Base-by-base conservation (phyloP, 2,888 invertebrate genomes). In the Pocota personata region DNA sequence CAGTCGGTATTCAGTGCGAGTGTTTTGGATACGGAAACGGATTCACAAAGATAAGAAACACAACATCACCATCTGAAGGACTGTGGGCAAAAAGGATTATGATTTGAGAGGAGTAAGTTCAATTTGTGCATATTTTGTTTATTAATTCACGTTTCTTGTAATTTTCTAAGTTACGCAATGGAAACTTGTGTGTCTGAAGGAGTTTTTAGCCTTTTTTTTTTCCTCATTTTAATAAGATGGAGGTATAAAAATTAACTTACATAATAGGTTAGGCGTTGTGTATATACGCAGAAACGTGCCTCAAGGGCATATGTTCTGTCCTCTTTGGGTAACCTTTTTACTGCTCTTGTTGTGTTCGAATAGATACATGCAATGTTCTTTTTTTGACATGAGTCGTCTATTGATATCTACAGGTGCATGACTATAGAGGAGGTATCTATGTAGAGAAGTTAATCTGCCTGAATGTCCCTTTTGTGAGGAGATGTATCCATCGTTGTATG, bases 101-200 rank as follows among this genome's bases (percentile, higher is more conserved):
- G 86, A 86, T 86, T 86, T 86, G 72, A 86, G 80, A 60, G 46
- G 48, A 80, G 86, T 86, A 62, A 86, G 86, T 80, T 84, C 58
- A 21, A 60, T 55, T 57, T 40, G 30, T 43, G 24, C 30, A 21
- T 16, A 67, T 16, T 50, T 84, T 50, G n/a, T 16, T 62, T 14
- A 19, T 43, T 16, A 37, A 19, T 12, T 24, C 55, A 2, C 24
- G 14, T 48, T 40, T 30, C n/a, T 14, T 77, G 64, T 35, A 16
- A 10, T 55, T 73, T 48, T 21, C 16, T 52, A 16, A 37, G 52
- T 86, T 86, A 86, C 82, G 80, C 82, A 86, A 86, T 50, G 75
- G 16, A 52, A 55, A 60, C 32, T 43, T 30, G 14, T 58, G 43
- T 66, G 58, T 43, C 43, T 46, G 30, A 66, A 64, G 79, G 72